Base-by-base conservation (phyloP, 2,113 vertebrate genomes). In the Crotophaga sulcirostris region DNA sequence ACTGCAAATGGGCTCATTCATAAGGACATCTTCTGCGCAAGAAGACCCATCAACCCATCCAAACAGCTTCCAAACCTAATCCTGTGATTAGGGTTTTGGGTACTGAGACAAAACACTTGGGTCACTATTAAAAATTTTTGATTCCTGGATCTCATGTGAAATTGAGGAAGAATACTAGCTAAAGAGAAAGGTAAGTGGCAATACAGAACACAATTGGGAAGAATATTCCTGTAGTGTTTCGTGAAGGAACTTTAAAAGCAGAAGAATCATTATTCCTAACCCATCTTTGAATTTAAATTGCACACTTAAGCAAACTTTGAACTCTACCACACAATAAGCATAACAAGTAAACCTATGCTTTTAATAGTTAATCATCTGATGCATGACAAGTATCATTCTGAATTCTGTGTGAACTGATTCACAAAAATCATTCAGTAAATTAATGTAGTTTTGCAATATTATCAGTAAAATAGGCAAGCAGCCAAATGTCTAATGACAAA, bases 401-500 rank as follows among this genome's bases (percentile, higher is more conserved):
- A 94, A 97, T 98, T 97, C 97, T 91, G 95, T 97, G 97, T 96
- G 97, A 98, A 97, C 94, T 91, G 97, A 97, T 97, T 98, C 97
- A 98, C 95, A 97, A 96, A 97, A 98, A 97, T 98, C 94, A 96
- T 97, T 97, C 96, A 98, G 97, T 93, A 97, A 98, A 97, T 97
- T 97, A 97, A 98, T 97, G 96, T 97, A 96, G 96, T 97, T 97
- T 97, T 97, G 94, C 94, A 97, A 98, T 97, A 98, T 98, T 98
- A 98, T 97, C 97, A 97, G 97, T 85, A 97, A 97, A 97, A 94
- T 64, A 96, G 98, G 97, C 98, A 98, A 94, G 96, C 97, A 95
- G 97, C 98, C 98, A 98, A 98, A 97, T 74, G 96, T 97, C 97
- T 98, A 98, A 97, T 97, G 97, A 97, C 96, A 97, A 97, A 97